Percentiles rank a stretch among this genome's conserved stretches.
Evolutionary conservation across 2,113 vertebrate genomes (phyloP).

Genomic region (Megaceryle maxima): DNA sequence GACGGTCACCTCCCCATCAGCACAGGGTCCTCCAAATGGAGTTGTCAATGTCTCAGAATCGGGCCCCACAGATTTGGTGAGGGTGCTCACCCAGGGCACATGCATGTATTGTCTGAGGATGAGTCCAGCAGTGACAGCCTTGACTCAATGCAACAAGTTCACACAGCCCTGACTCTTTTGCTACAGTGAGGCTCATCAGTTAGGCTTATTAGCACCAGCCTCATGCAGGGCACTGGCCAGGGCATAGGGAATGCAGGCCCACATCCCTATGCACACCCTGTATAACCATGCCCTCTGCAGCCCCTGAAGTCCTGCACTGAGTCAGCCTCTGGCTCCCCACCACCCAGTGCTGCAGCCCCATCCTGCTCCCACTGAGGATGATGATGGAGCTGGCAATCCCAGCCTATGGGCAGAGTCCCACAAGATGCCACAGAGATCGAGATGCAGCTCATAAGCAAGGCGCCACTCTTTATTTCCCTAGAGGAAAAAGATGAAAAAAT

Average conservation of each 20-base stretch:
- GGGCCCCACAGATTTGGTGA: too few species aligned
- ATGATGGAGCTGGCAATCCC: not conserved
- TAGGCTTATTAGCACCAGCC: not conserved
- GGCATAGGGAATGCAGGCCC: rapidly evolving
- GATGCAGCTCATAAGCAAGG: not conserved
- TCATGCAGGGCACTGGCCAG: not conserved
- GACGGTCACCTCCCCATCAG: not conserved
- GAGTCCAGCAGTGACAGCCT: not conserved
- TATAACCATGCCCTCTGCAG: rapidly evolving
- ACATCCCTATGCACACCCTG: rapidly evolving
- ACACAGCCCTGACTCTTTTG: not conserved
- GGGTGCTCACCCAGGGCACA: not conserved
- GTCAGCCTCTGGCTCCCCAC: not conserved
- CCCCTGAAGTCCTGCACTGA: not conserved
- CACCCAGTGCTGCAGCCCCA: rapidly evolving
- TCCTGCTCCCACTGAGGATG: not conserved
- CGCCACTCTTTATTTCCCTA: not conserved
- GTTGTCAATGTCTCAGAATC: not conserved
- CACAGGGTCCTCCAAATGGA: not conserved
- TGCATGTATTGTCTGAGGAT: not conserved
- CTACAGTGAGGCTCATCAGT: not conserved
- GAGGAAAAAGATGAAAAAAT: not conserved
- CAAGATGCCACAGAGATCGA: not conserved
- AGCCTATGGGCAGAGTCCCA: not conserved
- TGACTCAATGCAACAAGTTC: rapidly evolving